These are phyloP conservation scores for Idaea straminata DNA, from an alignment of 2,888 invertebrate genomes.

Conservation along the genomic window DNA sequence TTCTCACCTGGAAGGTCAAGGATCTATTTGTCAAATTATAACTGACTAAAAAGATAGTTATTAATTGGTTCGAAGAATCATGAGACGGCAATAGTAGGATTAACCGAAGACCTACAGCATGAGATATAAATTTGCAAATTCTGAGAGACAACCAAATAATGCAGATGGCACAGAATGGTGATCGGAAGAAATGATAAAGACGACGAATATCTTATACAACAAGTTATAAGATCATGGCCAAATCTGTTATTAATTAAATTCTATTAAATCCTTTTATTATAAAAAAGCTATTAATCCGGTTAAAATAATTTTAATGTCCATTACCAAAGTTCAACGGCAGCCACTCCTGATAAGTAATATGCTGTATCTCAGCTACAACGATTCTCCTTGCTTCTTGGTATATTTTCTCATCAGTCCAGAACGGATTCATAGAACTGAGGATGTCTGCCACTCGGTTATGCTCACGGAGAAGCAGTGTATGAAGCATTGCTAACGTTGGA, in stretches of 20 bases:
- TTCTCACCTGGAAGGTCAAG: constrained; percentile 62
- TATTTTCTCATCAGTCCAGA: constrained; percentile 79
- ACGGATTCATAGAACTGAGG: constrained; percentile 74
- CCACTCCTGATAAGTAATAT: constrained; percentile 82
- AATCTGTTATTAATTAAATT: too few species aligned
- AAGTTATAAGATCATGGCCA: too few species aligned
- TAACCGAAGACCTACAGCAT: too few species aligned
- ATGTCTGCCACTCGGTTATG: constrained; percentile 79
- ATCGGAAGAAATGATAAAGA: too few species aligned
- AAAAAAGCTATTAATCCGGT: neutral
- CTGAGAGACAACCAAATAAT: too few species aligned
- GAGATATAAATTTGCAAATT: too few species aligned
- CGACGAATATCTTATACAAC: too few species aligned
- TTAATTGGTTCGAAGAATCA: neutral
- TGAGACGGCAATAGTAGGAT: neutral
- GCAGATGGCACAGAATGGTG: too few species aligned
- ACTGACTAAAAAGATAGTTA: neutral
- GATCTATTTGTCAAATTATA: too few species aligned
- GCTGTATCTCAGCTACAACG: constrained; percentile 79
- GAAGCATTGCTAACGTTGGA: constrained; percentile 73
- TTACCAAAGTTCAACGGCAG: constrained; percentile 77
- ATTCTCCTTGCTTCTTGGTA: constrained; percentile 79
- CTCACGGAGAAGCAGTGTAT: constrained; percentile 76
- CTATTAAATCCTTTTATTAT: too few species aligned
- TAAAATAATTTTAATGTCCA: constrained; percentile 4